These are phyloP conservation scores for Coenonympha glycerion DNA, from an alignment of 2,888 invertebrate genomes.

Conservation along the genomic window DNA sequence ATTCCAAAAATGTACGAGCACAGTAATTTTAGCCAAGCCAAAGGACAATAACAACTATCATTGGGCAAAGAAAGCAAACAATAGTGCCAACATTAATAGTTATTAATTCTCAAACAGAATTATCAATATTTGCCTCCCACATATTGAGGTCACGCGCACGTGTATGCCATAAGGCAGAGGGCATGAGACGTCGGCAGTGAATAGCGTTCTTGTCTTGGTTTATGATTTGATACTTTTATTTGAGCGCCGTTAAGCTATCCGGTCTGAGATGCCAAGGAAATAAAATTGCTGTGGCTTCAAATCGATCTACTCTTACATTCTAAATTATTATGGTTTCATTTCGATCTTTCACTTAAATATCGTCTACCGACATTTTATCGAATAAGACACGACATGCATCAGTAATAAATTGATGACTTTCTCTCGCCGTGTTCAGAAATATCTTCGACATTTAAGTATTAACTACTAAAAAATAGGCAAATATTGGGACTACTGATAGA, in stretches of 20 bases:
- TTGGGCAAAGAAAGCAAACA: not conserved
- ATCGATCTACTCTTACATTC: not conserved
- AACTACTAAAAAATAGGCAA: too few relatives aligned
- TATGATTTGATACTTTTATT: slow-evolving; percentile 13
- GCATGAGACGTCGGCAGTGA: not conserved
- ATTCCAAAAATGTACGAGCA: too few relatives aligned
- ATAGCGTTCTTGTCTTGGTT: slow-evolving; percentile 12
- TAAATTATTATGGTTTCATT: not conserved
- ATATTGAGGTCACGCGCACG: slow-evolving; percentile 14
- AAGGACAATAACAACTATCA: too few relatives aligned
- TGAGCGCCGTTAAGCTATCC: slow-evolving; percentile 1
- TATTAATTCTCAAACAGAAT: not conserved
- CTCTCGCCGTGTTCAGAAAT: too few relatives aligned
- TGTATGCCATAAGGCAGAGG: slow-evolving; percentile 13
- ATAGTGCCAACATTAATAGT: not conserved
- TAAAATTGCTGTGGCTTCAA: not conserved
- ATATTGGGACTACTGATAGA: too few relatives aligned
- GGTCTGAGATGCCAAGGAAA: slow-evolving; percentile 2
- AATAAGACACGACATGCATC: too few relatives aligned
- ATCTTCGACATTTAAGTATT: too few relatives aligned
- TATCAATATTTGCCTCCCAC: slow-evolving; percentile 8
- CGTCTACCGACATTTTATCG: not conserved
- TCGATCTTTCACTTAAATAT: not conserved
- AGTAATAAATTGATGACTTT: too few relatives aligned
- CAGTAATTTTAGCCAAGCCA: too few relatives aligned